Evolutionary conservation across 2,888 invertebrate genomes (phyloP), one percentile per base, ranked within the genome.

Genomic region (Gymnoscelis rufifasciata): DNA sequence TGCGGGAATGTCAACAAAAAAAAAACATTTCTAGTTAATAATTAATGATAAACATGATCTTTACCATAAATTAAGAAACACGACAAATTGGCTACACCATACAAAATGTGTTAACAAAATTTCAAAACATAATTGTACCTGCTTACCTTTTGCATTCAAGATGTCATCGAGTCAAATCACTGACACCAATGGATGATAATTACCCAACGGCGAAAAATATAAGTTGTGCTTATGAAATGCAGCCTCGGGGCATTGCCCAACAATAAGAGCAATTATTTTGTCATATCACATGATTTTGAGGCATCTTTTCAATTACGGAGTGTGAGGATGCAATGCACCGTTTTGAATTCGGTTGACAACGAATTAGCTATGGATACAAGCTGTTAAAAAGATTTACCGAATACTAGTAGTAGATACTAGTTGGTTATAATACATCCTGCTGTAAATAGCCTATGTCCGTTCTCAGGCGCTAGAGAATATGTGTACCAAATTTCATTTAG

Each of bases 221-320:
- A 40, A 40, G 42, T 15, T 42, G 28, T 42, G 27, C 35, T 47
- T 38, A 33, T 35, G 47, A 42, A 47, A 42, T 12, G 24, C n/a
- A 13, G 37, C 46, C 42, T 47, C 33, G 28, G 23, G 28, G 38
- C 14, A 35, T 47, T 42, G 31, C 38, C 11, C 43, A 48, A 48
- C 36, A 43, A 27, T 35, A 36, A 36, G n/a, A 28, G 31, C 37
- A 43, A 40, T 43, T 43, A 44, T 48, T 40, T 36, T 39, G 43
- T 39, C 47, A 43, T 35, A 39, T 48, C 39, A 39, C 31, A 14
- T 12, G 14, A 37, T 27, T 24, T 39, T 24, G 31, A 33, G 31
- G 13, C 31, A 14, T 33, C 15, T n/a, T 19, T 19, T 33, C n/a
- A 15, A 6, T 33, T 13, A 33, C 14, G 14, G 14, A 14, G 14